A percentile compares a stretch with the other conserved stretches of the same genome.
Evolutionary conservation across 1,140 invertebrate species (phyloP).

Genomic region (Drosophila kepulauana): DNA sequence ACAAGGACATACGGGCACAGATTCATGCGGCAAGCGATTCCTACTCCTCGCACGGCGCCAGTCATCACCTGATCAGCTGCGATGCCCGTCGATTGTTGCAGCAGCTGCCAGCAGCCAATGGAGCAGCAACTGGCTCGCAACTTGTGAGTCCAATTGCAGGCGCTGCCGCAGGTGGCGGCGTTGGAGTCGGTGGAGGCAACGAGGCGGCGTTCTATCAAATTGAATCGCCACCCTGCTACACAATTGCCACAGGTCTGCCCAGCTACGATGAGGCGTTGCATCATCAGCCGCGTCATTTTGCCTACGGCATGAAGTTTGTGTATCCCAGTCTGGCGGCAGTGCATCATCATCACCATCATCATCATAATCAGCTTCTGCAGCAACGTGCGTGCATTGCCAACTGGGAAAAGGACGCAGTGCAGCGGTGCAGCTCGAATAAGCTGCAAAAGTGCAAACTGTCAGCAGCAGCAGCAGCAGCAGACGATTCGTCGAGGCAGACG

Average conservation of each 20-base stretch:
- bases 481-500: slow-evolving; percentile 45
- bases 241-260: slow-evolving; percentile 87
- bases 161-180: too few relatives aligned
- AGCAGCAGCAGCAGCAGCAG: slow-evolving; percentile 48
- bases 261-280: slow-evolving; percentile 87
- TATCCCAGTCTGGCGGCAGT: slow-evolving; percentile 79
- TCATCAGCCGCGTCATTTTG: slow-evolving; percentile 81
- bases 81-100: slow-evolving; percentile 64
- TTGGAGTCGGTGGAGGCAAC: slow-evolving; percentile 17
- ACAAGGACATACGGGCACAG: slow-evolving; percentile 83
- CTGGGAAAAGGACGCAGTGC: slow-evolving; percentile 77
- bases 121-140: slow-evolving; percentile 8
- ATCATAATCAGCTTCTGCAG: slow-evolving; percentile 30
- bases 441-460: slow-evolving; percentile 82
- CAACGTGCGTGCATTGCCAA: slow-evolving; percentile 61
- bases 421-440: slow-evolving; percentile 60
- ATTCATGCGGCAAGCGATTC: slow-evolving; percentile 64
- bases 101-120: slow-evolving; percentile 40
- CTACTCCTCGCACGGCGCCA: slow-evolving; percentile 64
- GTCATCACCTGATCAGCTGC: slow-evolving; percentile 72
- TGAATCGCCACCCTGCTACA: slow-evolving; percentile 87
- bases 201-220: slow-evolving; percentile 81
- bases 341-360: slow-evolving; percentile 80
- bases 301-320: slow-evolving; percentile 84
- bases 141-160: not conserved